phyloP scores from a whole-genome alignment of 2,888 invertebrate genomes.

The Amiota minor region DNA sequence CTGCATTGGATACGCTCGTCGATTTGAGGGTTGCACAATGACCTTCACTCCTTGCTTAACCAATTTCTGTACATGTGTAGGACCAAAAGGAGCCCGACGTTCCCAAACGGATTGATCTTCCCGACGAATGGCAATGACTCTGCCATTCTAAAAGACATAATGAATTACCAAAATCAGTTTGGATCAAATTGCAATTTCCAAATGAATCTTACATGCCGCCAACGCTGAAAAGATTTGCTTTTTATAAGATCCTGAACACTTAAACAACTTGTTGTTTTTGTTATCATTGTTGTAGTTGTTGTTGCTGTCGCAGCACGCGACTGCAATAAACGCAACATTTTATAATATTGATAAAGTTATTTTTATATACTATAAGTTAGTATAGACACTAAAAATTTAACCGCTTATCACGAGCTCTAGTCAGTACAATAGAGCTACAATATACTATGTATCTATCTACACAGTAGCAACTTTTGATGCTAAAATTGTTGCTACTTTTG shows the following conservation, averaged over 20 bases:
- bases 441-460: too few relatives aligned
- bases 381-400: not conserved
- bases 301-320: conserved; percentile 56
- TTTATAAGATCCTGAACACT: conserved; percentile 42
- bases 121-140: conserved; percentile 88
- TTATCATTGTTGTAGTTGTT: conserved; percentile 31
- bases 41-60: conserved; percentile 92
- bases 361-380: not conserved
- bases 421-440: too few relatives aligned
- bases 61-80: conserved; percentile 90
- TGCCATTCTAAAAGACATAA: conserved; percentile 75
- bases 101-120: conserved; percentile 98
- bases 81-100: conserved; percentile 94
- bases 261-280: not conserved
- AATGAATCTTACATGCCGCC: conserved; percentile 67
- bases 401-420: too few relatives aligned
- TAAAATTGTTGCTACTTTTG: not conserved
- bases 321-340: conserved; percentile 68
- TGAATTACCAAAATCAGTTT: not conserved
- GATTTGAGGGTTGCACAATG: conserved; percentile 97
- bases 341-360: conserved; percentile 33
- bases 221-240: conserved; percentile 43
- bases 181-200: not conserved
- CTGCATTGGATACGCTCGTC: conserved; percentile 98
- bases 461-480: not conserved